Evolutionary conservation across 2,888 invertebrate genomes (phyloP).

Genomic region (Macaria liturata): DNA sequence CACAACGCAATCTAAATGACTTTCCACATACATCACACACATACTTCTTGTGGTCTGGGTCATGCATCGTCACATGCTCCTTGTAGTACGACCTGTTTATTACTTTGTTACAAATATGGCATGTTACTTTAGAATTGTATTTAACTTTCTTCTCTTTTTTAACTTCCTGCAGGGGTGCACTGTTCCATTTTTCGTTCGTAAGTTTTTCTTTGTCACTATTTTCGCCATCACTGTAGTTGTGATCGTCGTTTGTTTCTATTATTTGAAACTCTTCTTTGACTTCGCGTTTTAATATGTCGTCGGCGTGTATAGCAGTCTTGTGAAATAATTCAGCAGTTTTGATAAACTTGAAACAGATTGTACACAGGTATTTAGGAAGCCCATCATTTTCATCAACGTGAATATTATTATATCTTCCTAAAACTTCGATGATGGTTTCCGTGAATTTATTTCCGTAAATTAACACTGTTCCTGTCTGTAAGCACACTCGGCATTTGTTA

Average conservation of each 20-base stretch:
- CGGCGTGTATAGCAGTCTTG: slow-evolving; percentile 54
- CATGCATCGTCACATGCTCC: slow-evolving; percentile 60
- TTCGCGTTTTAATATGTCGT: slow-evolving; percentile 48
- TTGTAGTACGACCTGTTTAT: slow-evolving; percentile 56
- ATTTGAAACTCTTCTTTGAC: slow-evolving; percentile 40
- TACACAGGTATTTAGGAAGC: slow-evolving; percentile 58
- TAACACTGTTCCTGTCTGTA: slow-evolving; percentile 31
- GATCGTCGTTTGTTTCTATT: slow-evolving; percentile 32
- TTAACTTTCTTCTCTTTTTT: slow-evolving; percentile 39
- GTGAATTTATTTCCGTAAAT: slow-evolving; percentile 27
- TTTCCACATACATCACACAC: slow-evolving; percentile 65
- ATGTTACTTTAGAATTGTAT: slow-evolving; percentile 45
- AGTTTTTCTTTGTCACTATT: slow-evolving; percentile 34
- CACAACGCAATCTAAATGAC: slow-evolving; percentile 55
- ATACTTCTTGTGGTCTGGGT: slow-evolving; percentile 58
- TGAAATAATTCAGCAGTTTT: slow-evolving; percentile 56
- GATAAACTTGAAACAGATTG: slow-evolving; percentile 55
- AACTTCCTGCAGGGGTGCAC: slow-evolving; percentile 4
- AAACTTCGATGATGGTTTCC: slow-evolving; percentile 19
- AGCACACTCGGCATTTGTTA: slow-evolving; percentile 38
- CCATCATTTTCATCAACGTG: slow-evolving; percentile 49
- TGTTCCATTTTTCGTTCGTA: slow-evolving; percentile 32
- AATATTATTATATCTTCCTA: slow-evolving; percentile 46
- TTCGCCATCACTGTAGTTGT: slow-evolving; percentile 40
- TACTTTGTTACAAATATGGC: slow-evolving; percentile 48